Evolutionary conservation across 2,888 invertebrate species (phyloP).

Genomic region (Chymomyza fuscimana): DNA sequence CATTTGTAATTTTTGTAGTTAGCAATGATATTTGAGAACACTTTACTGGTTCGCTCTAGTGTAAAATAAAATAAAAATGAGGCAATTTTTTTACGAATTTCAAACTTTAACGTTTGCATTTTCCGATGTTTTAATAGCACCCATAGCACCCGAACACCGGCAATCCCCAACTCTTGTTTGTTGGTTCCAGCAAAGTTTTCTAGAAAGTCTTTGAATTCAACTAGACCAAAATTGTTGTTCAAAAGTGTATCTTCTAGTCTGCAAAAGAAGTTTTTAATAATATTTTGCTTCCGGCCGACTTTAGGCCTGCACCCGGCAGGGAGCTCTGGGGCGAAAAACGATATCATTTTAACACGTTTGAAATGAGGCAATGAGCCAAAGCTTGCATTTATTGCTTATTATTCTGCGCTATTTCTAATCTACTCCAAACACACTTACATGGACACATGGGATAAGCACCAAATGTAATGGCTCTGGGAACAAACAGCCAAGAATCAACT

Average conservation of each 20-base stretch:
- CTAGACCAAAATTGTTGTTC: too few species aligned
- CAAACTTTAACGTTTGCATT: too few species aligned
- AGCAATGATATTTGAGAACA: too few species aligned
- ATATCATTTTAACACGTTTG: slow-evolving; percentile 45
- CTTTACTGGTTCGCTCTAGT: too few species aligned
- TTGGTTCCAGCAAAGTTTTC: too few species aligned
- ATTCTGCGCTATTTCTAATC: slow-evolving; percentile 40
- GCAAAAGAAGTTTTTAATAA: background rate
- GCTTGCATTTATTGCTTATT: slow-evolving; percentile 45
- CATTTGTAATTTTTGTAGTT: too few species aligned
- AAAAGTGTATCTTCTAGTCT: background rate
- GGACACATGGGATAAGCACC: slow-evolving; percentile 1
- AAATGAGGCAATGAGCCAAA: slow-evolving; percentile 23
- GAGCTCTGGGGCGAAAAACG: slow-evolving; percentile 10
- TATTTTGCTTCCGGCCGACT: slow-evolving; percentile 35
- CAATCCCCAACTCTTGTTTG: too few species aligned
- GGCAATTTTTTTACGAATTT: too few species aligned
- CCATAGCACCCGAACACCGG: too few species aligned
- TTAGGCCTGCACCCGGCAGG: background rate
- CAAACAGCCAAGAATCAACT: slow-evolving; percentile 7
- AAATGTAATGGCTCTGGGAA: slow-evolving; percentile 44
- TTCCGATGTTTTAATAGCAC: too few species aligned
- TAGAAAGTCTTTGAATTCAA: too few species aligned
- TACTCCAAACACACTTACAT: slow-evolving; percentile 41
- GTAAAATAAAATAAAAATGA: too few species aligned